Conservation (phyloP, 2,888 invertebrate genomes). For the Caenorhabditis angaria region DNA sequence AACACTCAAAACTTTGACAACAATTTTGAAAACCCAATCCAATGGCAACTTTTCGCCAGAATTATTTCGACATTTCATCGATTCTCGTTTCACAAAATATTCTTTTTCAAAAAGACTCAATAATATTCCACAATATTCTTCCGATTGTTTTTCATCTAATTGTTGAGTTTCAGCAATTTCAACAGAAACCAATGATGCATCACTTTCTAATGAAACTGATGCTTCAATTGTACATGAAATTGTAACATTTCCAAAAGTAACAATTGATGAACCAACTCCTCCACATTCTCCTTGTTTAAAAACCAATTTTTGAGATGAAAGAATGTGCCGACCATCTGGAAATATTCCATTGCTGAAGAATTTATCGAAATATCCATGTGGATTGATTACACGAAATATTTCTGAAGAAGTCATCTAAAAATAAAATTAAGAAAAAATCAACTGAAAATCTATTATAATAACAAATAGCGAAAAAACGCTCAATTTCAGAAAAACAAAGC, state of each 20-base stretch:
- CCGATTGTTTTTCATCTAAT: conserved; percentile 32
- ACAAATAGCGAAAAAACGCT: not conserved
- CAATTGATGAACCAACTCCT: conserved; percentile 48
- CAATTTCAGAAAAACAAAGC: no score
- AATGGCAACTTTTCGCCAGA: conserved; percentile 13
- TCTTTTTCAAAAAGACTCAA: conserved; percentile 15
- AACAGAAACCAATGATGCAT: conserved; percentile 28
- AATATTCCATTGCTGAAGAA: conserved; percentile 41
- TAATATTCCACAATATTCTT: conserved; percentile 25
- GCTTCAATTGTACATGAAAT: conserved; percentile 44
- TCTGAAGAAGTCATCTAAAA: conserved; percentile 20
- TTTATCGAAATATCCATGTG: conserved; percentile 38
- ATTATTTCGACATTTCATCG: conserved; percentile 18
- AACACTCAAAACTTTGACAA: conserved; percentile 24
- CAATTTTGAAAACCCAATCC: conserved; percentile 26
- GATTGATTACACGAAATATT: conserved; percentile 39
- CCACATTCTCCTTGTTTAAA: conserved; percentile 39
- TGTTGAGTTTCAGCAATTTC: conserved; percentile 30
- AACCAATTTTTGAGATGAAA: not conserved
- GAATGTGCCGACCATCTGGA: conserved; percentile 32
- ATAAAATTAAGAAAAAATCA: no score
- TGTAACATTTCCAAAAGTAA: conserved; percentile 41
- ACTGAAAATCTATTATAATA: not conserved
- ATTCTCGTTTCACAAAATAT: conserved; percentile 18
- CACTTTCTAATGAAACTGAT: conserved; percentile 36